Evolutionary conservation across 2,888 invertebrate species (phyloP), one percentile per base, ranked within the genome.

Genomic region (Criorhina ranunculi): DNA sequence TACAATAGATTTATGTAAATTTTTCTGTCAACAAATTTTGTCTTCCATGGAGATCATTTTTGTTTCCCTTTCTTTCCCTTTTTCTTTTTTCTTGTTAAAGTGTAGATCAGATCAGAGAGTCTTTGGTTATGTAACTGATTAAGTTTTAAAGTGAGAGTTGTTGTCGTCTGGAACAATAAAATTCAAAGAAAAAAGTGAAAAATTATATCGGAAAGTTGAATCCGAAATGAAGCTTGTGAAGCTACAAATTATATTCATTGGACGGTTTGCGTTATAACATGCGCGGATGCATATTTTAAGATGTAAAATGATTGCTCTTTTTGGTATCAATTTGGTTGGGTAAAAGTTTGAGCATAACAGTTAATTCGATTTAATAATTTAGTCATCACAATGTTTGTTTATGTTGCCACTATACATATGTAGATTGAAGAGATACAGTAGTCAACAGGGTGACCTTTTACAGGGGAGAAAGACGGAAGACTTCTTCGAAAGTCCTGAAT

Each of bases 71-170:
- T 46, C 33, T 76, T 55, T 24, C 29, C 19, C 35, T 55, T 55
- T 40, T 31, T 42, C 1, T 33, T 72, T 29, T 19, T n/a, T 42
- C 35, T 57, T 51, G 19, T 33, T 49, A 17, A 55, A 11, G 31
- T 35, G 55, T 29, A 24, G 57, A 40, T 37, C 40, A 33, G 46
- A 60, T 15, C 24, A 24, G 24, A 24, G 24, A 24, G 24, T 24
- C 66, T 31, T 51, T 19, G n/a, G 44, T 78, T 78, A 80, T 79
- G 75, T 59, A 85, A 85, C 57, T 64, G 37, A 67, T 66, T 31
- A 59, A 73, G 51, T 49, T 67, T 57, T 42, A 72, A 85, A 85
- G 85, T 85, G 85, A 85, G 85, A 85, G 85, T 85, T 79, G 67
- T 69, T 75, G 78, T 70, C 69, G 37, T 42, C 42, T 40, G 55